Base-by-base conservation (phyloP, 1,140 invertebrate species). In the Saccostrea glomerata region DNA sequence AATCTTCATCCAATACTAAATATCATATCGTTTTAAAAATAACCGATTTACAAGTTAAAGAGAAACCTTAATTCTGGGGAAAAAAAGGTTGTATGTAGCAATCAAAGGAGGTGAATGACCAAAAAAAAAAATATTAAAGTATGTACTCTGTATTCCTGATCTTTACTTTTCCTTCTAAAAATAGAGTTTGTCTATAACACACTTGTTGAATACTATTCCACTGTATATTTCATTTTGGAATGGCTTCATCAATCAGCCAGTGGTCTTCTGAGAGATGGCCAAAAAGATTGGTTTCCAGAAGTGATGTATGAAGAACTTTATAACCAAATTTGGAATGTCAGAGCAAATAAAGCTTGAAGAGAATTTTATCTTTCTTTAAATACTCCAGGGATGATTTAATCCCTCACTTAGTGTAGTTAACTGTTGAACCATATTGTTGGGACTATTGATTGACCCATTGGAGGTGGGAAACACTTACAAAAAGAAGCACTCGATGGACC, bases 321-420 rank as follows among this genome's bases (percentile, higher is more conserved):
- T 36, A 30, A 77, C 70, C 70, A 77, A 77, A 15, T 77, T 77
- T 77, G 70, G 70, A 36, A 77, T 77, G 70, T 77, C 70, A 77
- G 70, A 77, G 9, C 70, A 36, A 25, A 77, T 77, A 30, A 77
- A 77, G 70, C 70, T 25, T 4, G 25, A 15, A 25, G 30, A 77
- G 25, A 30, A 77, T 77, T 30, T 63, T 15, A 77, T 77, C 70
- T 36, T 30, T 25, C 70, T 77, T 77, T 77, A 77, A 77, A 77
- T 77, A 77, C 70, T 36, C 70, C 70, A 30, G 70, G 70, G 70
- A 77, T 77, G 70, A 77, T 77, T 77, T 77, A 77, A 77, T 11
- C 70, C 70, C 70, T 77, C 70, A 30, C 70, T 77, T 77, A 77
- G 70, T 77, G 30, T 30, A 25, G 70, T 77, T 25, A 77, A 15